Evolutionary conservation across 2,113 vertebrate genomes (phyloP).

Genomic region (Mungos mungo): DNA sequence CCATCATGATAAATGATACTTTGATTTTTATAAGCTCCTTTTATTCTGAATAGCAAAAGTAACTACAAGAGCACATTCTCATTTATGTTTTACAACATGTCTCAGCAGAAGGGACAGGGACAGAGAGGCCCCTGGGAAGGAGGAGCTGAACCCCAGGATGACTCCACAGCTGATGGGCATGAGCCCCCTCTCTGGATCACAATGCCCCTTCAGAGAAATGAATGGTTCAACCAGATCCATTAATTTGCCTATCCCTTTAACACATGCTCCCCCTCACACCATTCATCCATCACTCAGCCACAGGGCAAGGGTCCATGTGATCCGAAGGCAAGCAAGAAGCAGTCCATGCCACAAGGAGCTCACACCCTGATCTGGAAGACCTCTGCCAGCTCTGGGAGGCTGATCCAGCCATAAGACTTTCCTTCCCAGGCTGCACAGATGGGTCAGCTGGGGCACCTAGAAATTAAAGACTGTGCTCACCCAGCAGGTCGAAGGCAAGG

Average conservation of each 20-base stretch:
- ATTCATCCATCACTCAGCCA: background rate
- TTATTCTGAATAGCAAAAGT: background rate
- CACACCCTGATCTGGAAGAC: background rate
- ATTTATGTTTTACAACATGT: background rate
- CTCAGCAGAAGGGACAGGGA: background rate
- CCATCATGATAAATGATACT: background rate
- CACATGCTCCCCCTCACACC: fast-evolving
- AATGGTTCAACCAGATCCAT: background rate
- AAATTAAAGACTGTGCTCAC: background rate
- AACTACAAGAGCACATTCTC: background rate
- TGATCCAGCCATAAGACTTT: fast-evolving
- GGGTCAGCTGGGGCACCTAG: background rate
- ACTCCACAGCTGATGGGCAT: too few species aligned
- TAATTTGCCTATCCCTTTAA: background rate
- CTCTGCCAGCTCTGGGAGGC: too few species aligned
- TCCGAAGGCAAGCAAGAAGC: background rate
- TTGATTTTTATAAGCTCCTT: background rate
- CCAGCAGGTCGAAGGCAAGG: background rate
- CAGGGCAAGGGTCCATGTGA: background rate
- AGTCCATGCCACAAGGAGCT: background rate
- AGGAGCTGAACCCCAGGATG: background rate
- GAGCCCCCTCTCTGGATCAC: background rate
- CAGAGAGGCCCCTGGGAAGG: background rate
- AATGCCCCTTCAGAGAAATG: background rate
- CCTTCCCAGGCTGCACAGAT: fast-evolving